Evolutionary conservation across 2,888 invertebrate genomes (phyloP).

Genomic region (Dolichomitus sp.): DNA sequence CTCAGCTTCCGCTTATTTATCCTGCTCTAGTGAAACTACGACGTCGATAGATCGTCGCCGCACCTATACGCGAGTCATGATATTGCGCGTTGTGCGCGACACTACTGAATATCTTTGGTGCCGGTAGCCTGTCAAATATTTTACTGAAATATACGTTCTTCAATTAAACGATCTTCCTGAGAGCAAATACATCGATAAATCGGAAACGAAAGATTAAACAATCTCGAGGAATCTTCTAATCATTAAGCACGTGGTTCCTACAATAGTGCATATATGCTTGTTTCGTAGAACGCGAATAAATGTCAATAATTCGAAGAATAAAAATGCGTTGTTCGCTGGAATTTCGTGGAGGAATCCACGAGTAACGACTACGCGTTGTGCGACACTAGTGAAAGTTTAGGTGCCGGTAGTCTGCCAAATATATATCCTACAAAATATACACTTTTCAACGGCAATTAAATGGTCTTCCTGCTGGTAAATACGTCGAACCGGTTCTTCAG

Average conservation of each 20-base stretch:
- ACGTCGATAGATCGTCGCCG: constrained; percentile 2
- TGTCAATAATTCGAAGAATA: neutral
- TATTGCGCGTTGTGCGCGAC: neutral
- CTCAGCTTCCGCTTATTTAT: constrained; percentile 1
- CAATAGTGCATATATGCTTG: neutral
- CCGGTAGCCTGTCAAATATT: neutral
- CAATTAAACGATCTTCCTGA: neutral
- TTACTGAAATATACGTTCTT: neutral
- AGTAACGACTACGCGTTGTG: neutral
- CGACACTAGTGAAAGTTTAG: neutral
- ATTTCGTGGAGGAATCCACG: neutral
- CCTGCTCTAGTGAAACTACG: neutral
- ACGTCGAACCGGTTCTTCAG: neutral
- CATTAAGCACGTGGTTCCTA: neutral
- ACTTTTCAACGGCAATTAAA: too few relatives aligned
- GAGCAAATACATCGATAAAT: neutral
- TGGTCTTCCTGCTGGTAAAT: neutral
- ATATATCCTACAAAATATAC: neutral
- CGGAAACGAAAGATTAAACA: neutral
- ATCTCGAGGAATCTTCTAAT: neutral
- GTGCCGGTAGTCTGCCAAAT: neutral
- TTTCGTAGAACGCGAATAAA: neutral
- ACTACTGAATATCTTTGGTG: neutral
- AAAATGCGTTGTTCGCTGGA: neutral
- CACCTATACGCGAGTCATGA: constrained; percentile 13